Evolutionary conservation across 2,797 vertebrate species (phyloP).

Genomic region (Spheniscus humboldti): DNA sequence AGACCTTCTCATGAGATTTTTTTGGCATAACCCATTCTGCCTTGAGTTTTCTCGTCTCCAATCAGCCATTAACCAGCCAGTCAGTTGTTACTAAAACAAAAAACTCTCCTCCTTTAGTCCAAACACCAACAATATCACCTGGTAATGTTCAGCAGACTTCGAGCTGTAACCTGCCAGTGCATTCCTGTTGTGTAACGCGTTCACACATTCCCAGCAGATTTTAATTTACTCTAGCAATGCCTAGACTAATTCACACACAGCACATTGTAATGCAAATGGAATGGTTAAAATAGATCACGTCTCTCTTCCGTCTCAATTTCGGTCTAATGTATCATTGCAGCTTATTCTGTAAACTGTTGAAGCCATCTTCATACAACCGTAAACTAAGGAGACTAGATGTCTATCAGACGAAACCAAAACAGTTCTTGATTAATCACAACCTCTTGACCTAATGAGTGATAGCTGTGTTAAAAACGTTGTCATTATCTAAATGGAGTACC

Average conservation of each 20-base stretch:
- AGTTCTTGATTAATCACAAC: slow-evolving; percentile 90
- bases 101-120: neutral
- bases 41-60: neutral
- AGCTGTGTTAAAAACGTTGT: slow-evolving; percentile 83
- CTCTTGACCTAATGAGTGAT: slow-evolving; percentile 85
- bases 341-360: slow-evolving; percentile 86
- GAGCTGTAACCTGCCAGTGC: neutral
- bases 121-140: neutral
- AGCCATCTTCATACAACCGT: slow-evolving; percentile 80
- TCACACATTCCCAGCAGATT: slow-evolving; percentile 35
- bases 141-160: slow-evolving; percentile 19
- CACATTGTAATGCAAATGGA: slow-evolving; percentile 70
- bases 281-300: slow-evolving; percentile 81
- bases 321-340: slow-evolving; percentile 81
- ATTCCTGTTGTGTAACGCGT: slow-evolving; percentile 11
- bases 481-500: slow-evolving; percentile 84
- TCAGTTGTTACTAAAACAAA: neutral
- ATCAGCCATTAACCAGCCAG: neutral
- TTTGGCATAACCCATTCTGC: neutral
- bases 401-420: slow-evolving; percentile 90
- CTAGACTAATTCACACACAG: slow-evolving; percentile 10
- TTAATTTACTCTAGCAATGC: slow-evolving; percentile 38
- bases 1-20: neutral
- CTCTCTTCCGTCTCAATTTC: slow-evolving; percentile 68
- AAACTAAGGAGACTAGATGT: slow-evolving; percentile 89